Percentiles rank a stretch among this genome's conserved stretches.
Evolutionary conservation across 2,888 invertebrate species (phyloP).

Genomic region (Peribatodes rhomboidaria): DNA sequence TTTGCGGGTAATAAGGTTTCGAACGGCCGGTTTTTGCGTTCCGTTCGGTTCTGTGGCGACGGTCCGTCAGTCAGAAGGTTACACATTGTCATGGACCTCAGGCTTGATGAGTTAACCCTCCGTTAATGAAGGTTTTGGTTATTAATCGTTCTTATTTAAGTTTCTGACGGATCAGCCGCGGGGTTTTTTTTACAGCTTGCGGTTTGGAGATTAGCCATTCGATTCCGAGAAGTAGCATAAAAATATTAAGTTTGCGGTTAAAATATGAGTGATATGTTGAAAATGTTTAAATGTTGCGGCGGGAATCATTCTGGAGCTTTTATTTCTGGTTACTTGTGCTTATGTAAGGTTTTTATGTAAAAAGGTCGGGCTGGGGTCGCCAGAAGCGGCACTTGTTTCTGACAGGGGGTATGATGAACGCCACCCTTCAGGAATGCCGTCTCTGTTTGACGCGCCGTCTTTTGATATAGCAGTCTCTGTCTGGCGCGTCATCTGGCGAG

Average conservation of each 20-base stretch:
- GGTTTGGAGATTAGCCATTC: conserved; percentile 76
- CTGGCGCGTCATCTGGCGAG: conserved; percentile 79
- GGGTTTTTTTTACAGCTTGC: conserved; percentile 78
- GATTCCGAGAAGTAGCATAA: conserved; percentile 73
- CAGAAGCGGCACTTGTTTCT: conserved; percentile 78
- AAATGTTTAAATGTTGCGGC: conserved; percentile 51
- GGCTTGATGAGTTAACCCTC: conserved; percentile 74
- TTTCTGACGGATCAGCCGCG: conserved; percentile 68
- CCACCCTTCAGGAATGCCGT: conserved; percentile 72
- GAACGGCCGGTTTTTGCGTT: conserved; percentile 77
- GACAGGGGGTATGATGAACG: conserved; percentile 79
- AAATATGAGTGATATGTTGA: conserved; percentile 63
- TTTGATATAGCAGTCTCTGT: conserved; percentile 64
- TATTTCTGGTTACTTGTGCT: conserved; percentile 36
- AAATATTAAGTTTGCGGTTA: conserved; percentile 68
- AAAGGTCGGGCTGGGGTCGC: conserved; percentile 80
- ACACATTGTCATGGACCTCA: conserved; percentile 67
- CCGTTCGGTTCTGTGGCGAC: conserved; percentile 64
- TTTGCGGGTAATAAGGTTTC: conserved; percentile 76
- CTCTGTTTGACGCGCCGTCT: conserved; percentile 73
- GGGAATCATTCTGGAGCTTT: conserved; percentile 41
- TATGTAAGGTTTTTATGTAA: conserved; percentile 46
- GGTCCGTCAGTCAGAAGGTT: conserved; percentile 67
- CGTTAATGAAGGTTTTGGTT: conserved; percentile 76
- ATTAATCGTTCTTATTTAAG: conserved; percentile 83